These are phyloP conservation scores for Dryas iulia DNA, from an alignment of 1,140 invertebrate genomes.

Conservation along the genomic window DNA sequence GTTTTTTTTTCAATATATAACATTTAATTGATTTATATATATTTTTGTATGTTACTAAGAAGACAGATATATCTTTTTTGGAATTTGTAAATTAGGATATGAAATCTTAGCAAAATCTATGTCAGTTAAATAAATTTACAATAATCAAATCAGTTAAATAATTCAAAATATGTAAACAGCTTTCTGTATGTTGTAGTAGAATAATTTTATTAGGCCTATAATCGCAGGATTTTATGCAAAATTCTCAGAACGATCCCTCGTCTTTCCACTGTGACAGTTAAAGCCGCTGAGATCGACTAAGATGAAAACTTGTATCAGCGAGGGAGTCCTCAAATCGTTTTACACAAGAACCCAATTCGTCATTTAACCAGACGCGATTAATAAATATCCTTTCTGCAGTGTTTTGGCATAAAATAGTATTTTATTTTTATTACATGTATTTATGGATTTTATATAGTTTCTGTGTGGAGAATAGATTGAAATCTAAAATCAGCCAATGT, in stretches of 20 bases:
- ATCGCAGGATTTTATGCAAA: conserved; percentile 7
- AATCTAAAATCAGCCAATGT: too few relatives aligned
- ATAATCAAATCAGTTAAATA: too few relatives aligned
- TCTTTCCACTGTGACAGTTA: conserved; percentile 39
- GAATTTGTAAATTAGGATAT: too few relatives aligned
- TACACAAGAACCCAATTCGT: conserved; percentile 44
- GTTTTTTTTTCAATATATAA: too few relatives aligned
- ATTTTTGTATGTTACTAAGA: too few relatives aligned
- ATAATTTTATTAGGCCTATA: neutral
- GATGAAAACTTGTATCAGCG: conserved; percentile 41
- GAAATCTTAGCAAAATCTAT: too few relatives aligned
- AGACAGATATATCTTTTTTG: too few relatives aligned
- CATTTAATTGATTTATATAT: too few relatives aligned
- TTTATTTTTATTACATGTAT: too few relatives aligned
- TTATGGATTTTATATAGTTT: too few relatives aligned
- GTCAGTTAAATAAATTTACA: too few relatives aligned
- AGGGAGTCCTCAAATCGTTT: conserved; percentile 43
- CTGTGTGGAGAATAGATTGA: too few relatives aligned
- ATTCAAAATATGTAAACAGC: neutral
- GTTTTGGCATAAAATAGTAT: neutral
- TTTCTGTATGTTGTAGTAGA: neutral
- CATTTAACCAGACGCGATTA: conserved; percentile 27
- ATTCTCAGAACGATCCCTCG: conserved; percentile 28
- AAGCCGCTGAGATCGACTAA: conserved; percentile 45
- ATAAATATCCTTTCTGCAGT: neutral